Evolutionary conservation across 2,888 invertebrate species (phyloP), one percentile per base, ranked within the genome.

Genomic region (Oxycera nigricornis): DNA sequence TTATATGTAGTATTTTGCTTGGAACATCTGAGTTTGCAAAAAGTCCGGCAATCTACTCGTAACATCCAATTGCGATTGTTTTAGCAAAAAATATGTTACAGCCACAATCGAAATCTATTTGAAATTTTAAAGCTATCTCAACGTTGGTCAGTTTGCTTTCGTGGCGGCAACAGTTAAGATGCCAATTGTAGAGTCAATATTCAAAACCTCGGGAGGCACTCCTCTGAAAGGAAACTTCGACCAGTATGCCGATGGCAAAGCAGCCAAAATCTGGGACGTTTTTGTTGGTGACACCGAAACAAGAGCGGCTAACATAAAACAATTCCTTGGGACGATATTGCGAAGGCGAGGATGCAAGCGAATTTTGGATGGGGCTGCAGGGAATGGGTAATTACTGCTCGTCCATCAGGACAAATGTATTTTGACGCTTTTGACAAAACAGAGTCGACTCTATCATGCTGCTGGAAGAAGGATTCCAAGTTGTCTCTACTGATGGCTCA

Each of bases 301-400:
- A 39, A 88, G 96, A 72, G 95, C 94, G 0, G 90, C 93, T 81
- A 92, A 93, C 82, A 96, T 96, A 83, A 91, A 90, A 79, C 89
- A 92, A 76, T 95, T 95, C 83, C 85, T 96, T 30, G 89, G 91
- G 0, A 90, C 91, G 0, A 84, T 94, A 67, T 85, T 96, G 74
- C 88, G 86, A 73, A 87, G 89, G 31, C 91, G 90, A 79, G 91
- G 91, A 70, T 94, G 94, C 86, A 88, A 88, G 61, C 89, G 89
- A 46, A 87, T 96, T 20, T 85, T 96, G 70, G 96, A 96, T 82
- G 94, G 93, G 0, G 95, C 96, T 2, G 96, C 95, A 80, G 96
- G 96, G 2, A 96, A 95, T 3, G 96, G 96, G 94, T 94, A 86
- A n/a, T n/a, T n/a, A n/a, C n/a, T n/a, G n/a, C n/a, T n/a, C n/a